phyloP scores from a whole-genome alignment of 2,113 vertebrate species.

The Notarius quadriscutis region DNA sequence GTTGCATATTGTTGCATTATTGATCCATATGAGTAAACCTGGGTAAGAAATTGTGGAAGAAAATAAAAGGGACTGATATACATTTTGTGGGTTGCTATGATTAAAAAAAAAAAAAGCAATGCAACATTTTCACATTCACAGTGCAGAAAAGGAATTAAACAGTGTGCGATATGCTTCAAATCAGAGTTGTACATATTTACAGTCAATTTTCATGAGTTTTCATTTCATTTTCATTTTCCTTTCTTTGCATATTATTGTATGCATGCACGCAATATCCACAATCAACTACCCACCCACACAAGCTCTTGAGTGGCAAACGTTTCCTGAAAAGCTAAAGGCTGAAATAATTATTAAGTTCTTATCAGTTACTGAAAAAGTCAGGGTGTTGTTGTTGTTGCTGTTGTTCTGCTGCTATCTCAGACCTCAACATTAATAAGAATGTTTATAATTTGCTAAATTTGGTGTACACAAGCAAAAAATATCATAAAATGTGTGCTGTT shows the following conservation, averaged over 20 bases:
- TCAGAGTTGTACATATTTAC: neutral
- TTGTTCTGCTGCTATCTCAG: neutral
- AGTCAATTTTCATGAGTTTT: neutral
- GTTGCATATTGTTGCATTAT: neutral
- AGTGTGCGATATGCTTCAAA: neutral
- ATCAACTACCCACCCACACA: neutral
- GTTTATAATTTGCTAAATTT: neutral
- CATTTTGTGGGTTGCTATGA: neutral
- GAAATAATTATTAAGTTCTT: neutral
- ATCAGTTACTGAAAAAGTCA: neutral
- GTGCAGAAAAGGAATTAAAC: neutral
- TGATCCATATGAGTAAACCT: neutral
- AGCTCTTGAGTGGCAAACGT: neutral
- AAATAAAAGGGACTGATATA: neutral
- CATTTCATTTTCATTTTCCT: neutral
- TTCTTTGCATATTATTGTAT: neutral
- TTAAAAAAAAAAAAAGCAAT: neutral
- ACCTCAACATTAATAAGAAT: neutral
- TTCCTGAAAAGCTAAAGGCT: constrained; percentile 6
- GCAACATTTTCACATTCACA: neutral
- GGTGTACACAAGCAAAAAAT: neutral
- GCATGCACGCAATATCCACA: neutral
- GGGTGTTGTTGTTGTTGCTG: neutral
- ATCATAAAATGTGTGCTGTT: neutral
- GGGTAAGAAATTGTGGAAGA: neutral